Base-by-base conservation (phyloP, 2,888 invertebrate genomes). In the Cosmia pyralina region DNA sequence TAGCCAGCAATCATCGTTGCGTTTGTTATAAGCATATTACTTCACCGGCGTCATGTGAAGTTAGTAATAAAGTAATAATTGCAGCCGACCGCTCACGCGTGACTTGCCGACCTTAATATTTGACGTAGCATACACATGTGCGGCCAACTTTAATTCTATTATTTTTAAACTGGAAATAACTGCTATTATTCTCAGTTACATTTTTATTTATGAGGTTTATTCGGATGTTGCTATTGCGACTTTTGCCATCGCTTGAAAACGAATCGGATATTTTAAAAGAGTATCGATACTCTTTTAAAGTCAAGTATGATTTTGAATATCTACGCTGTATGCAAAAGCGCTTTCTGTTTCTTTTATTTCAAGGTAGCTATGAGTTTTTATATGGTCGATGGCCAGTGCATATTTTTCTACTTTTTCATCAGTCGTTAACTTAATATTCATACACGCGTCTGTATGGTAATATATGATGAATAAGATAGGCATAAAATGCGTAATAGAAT, bases 41-140 rank as follows among this genome's bases (percentile, higher is more conserved):
- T 90, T 88, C 91, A 91, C 76, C 72, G 63, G 69, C 80, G 81
- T 83, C 70, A 78, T 73, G 52, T 66, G 63, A 72, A 75, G 83
- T 85, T 85, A 82, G 82, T 85, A 88, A 83, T 83, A 78, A 83
- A 86, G 85, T 87, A 85, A 90, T 91, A 89, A 92, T 90, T 91
- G 91, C 87, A 82, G 48, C n/a, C 46, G 83, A 65, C 74, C 89
- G 81, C 84, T 90, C 87, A 91, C 87, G 93, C 93, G 91, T 92
- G 90, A 91, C 91, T 84, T 77, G 64, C 74, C 90, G 92, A 90
- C 93, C 93, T 92, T 92, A 92, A 91, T 92, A 90, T 83, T 83
- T 73, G 82, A 83, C 83, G 87, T 90, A 90, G 91, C 90, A 88
- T 69, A 77, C 60, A 78, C 81, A 77, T 75, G 77, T 77, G 64